Conservation (phyloP, 1,140 invertebrate genomes). For the Cataglyphis hispanica region DNA sequence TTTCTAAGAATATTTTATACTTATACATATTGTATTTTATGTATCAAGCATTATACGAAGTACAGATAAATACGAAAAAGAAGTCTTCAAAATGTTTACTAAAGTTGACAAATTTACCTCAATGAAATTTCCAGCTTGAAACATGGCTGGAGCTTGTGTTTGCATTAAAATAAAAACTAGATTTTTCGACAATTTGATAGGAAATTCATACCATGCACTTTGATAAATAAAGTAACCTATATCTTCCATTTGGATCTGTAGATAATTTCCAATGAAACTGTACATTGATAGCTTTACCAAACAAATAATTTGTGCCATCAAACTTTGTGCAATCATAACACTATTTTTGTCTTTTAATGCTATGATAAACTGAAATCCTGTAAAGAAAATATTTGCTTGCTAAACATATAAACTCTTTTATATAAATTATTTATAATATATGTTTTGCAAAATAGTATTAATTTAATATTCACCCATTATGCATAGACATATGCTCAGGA, state of each 20-base stretch:
- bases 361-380: no score
- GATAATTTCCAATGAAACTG: slow-evolving; percentile 59
- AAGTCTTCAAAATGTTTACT: no score
- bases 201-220: slow-evolving; percentile 40
- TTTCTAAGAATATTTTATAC: background rate
- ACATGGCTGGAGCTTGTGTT: background rate
- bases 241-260: slow-evolving; percentile 44
- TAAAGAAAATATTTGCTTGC: no score
- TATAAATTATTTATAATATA: no score
- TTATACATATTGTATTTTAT: slow-evolving; percentile 14
- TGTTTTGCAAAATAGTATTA: no score
- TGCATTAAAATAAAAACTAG: slow-evolving; percentile 45
- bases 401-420: no score
- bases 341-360: no score
- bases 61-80: slow-evolving; percentile 67
- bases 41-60: slow-evolving; percentile 62
- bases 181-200: background rate
- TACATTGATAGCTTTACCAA: slow-evolving; percentile 50
- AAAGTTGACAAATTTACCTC: slow-evolving; percentile 62
- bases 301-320: no score
- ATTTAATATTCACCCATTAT: no score
- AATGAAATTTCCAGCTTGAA: slow-evolving; percentile 47
- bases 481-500: no score
- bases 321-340: no score
- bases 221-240: slow-evolving; percentile 14